phyloP scores from a whole-genome alignment of 2,113 vertebrate species.

The Rafetus swinhoei region DNA sequence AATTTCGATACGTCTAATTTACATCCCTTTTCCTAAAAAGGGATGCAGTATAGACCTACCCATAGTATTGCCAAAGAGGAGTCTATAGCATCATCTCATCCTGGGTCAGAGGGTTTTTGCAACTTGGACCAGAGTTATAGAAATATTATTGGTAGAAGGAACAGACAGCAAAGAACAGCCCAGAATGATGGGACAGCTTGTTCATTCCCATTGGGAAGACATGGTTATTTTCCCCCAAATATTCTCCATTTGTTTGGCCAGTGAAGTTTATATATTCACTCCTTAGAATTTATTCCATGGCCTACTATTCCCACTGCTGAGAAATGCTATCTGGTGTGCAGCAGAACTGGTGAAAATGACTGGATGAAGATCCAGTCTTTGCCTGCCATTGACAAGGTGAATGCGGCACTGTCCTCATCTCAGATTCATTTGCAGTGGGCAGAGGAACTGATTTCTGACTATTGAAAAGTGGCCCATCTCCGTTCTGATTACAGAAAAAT shows the following conservation, averaged over 20 bases:
- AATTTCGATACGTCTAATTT: too few species aligned
- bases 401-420: not conserved
- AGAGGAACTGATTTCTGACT: not conserved
- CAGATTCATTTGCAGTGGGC: not conserved
- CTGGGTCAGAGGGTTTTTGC: not conserved
- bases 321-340: not conserved
- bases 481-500: not conserved
- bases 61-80: not conserved
- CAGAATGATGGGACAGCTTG: not conserved
- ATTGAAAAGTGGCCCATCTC: not conserved
- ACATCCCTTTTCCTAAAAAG: too few species aligned
- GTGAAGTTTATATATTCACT: not conserved
- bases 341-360: not conserved
- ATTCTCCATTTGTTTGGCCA: not conserved
- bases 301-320: not conserved
- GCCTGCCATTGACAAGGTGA: not conserved
- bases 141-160: not conserved
- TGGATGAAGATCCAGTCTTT: not conserved
- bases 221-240: not conserved
- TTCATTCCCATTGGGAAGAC: not conserved
- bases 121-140: not conserved
- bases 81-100: not conserved
- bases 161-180: too few species aligned
- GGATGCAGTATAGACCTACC: too few species aligned
- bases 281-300: not conserved